Conservation (phyloP, 2,888 invertebrate species). For the Acheta domesticus region DNA sequence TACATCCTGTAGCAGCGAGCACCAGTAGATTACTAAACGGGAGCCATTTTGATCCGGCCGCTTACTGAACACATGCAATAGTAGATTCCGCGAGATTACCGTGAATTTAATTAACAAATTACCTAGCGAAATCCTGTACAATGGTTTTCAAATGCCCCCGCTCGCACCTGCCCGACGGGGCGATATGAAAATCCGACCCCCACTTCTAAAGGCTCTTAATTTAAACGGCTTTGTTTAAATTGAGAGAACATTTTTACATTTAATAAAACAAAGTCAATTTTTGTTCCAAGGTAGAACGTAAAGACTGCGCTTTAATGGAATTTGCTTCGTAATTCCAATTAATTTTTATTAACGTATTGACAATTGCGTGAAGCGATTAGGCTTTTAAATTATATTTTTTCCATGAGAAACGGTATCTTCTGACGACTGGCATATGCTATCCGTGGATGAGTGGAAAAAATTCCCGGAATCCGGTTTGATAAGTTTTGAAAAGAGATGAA, state of each 20-base stretch:
- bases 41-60: neutral
- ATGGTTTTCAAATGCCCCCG: conserved; percentile 24
- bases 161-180: neutral
- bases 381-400: neutral
- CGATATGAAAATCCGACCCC: neutral
- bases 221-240: neutral
- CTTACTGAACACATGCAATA: neutral
- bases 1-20: neutral
- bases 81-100: conserved; percentile 21
- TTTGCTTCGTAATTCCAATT: neutral
- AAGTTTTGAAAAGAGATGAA: neutral
- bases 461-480: neutral
- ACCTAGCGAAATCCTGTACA: conserved; percentile 29
- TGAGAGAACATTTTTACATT: neutral
- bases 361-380: neutral
- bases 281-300: neutral
- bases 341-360: neutral
- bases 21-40: neutral
- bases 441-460: neutral
- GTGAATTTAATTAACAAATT: conserved; percentile 29
- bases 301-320: neutral
- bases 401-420: too few species aligned
- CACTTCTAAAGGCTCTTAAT: neutral
- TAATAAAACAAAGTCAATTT: neutral
- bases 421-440: too few species aligned